Conservation (phyloP, 2,888 invertebrate species). For the Ethmia dodecea region DNA sequence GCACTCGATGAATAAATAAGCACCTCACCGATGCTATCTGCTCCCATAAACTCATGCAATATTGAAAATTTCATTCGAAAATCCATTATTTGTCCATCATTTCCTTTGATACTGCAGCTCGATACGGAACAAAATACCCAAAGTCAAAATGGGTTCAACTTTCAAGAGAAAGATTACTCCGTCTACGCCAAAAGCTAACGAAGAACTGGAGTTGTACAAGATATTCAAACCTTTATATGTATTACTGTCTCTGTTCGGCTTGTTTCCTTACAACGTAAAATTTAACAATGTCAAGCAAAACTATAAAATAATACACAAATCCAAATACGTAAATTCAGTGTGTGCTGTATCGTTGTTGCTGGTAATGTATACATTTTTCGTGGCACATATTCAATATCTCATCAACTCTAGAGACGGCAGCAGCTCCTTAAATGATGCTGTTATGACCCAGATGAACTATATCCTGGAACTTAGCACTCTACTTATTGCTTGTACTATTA, state of each 20-base stretch:
- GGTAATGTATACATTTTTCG: conserved; percentile 32
- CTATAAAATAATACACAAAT: conserved; percentile 29
- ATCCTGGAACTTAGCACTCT: conserved; percentile 39
- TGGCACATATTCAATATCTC: conserved; percentile 38
- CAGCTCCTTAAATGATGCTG: conserved; percentile 30
- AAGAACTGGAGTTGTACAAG: conserved; percentile 15
- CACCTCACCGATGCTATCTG: too few species aligned
- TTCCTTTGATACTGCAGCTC: too few species aligned
- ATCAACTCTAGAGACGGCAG: conserved; percentile 28
- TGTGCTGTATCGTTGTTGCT: conserved; percentile 35
- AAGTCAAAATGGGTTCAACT: too few species aligned
- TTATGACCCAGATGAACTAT: conserved; percentile 52
- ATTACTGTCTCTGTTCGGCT: conserved; percentile 22
- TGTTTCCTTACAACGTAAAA: conserved; percentile 28
- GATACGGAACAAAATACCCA: too few species aligned
- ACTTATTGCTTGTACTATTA: conserved; percentile 29
- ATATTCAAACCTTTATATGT: conserved; percentile 26
- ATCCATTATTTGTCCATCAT: too few species aligned
- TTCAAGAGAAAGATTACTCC: conserved; percentile 17
- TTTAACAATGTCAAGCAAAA: conserved; percentile 18
- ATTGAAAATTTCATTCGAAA: too few species aligned
- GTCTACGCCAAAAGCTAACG: conserved; percentile 3
- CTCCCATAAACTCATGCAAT: too few species aligned
- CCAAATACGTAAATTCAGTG: conserved; percentile 45
- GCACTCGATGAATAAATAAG: too few species aligned